A percentile compares a stretch with the other conserved stretches of the same genome.
Evolutionary conservation across 2,888 invertebrate genomes (phyloP).

Genomic region (Fragum fragum): DNA sequence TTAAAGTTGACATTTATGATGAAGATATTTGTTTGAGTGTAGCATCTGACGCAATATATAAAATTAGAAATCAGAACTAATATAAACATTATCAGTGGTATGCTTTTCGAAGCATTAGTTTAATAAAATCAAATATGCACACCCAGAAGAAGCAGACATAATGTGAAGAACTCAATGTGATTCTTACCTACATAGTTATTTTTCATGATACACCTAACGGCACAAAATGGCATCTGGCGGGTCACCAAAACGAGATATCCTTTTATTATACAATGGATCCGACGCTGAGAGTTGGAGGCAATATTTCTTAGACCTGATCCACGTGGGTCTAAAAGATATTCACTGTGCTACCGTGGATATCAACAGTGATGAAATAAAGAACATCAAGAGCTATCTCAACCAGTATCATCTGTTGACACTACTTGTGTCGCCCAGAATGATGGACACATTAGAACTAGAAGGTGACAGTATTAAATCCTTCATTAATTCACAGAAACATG

Average conservation of each 20-base stretch:
- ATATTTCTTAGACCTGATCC: constrained; percentile 34
- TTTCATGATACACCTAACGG: no score
- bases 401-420: constrained; percentile 22
- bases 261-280: constrained; percentile 43
- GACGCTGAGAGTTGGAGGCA: constrained; percentile 44
- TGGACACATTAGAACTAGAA: constrained; percentile 36
- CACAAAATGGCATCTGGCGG: not conserved
- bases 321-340: not conserved
- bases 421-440: constrained; percentile 48
- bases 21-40: no score
- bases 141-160: no score
- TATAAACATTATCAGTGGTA: no score
- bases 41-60: no score
- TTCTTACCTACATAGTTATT: no score
- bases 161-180: no score
- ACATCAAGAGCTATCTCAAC: constrained; percentile 14
- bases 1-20: no score
- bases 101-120: no score
- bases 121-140: no score
- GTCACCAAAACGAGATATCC: constrained; percentile 38
- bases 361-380: not conserved
- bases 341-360: not conserved
- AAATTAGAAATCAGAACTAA: no score
- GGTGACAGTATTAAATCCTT: not conserved
- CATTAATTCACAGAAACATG: constrained; percentile 31